Conservation (phyloP, 2,113 vertebrate genomes). For the Apeltes quadracus region DNA sequence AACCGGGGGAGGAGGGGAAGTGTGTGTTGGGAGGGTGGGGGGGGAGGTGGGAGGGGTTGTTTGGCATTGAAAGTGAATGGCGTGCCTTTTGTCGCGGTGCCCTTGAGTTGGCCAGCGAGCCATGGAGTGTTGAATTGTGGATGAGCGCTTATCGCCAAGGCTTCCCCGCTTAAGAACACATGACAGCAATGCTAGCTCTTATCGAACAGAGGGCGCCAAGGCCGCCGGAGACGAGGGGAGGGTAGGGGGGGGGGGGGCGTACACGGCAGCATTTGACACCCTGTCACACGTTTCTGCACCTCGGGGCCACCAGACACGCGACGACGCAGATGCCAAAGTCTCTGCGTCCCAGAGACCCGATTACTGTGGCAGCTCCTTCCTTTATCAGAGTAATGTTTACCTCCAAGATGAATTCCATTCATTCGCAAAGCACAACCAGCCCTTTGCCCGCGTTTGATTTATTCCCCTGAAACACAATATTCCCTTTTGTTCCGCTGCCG, state of each 20-base stretch:
- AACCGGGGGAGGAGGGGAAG: slow-evolving; percentile 2
- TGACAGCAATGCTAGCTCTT: slow-evolving; percentile 45
- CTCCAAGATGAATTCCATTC: not conserved
- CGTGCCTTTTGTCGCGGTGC: slow-evolving; percentile 59
- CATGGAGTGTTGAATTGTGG: slow-evolving; percentile 67
- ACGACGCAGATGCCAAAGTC: too few species aligned
- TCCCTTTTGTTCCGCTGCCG: slow-evolving; percentile 8
- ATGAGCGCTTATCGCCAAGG: slow-evolving; percentile 76
- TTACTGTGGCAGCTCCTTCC: too few species aligned
- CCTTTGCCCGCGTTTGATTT: not conserved
- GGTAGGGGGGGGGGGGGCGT: slow-evolving; percentile 30
- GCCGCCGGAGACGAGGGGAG: slow-evolving; percentile 44
- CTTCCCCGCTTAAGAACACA: slow-evolving; percentile 60
- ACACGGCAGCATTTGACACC: slow-evolving; percentile 41
- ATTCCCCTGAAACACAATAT: not conserved
- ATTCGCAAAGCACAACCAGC: slow-evolving; percentile 2
- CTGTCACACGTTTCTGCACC: slow-evolving; percentile 23
- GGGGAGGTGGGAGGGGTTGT: not conserved
- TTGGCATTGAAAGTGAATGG: slow-evolving; percentile 61
- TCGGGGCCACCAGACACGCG: not conserved
- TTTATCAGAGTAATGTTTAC: not conserved
- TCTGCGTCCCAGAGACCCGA: too few species aligned
- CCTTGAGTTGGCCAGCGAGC: slow-evolving; percentile 69
- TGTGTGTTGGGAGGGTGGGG: not conserved
- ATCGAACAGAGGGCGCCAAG: slow-evolving; percentile 54